Conservation (phyloP, 2,888 invertebrate species). For the Gari tellinella region DNA sequence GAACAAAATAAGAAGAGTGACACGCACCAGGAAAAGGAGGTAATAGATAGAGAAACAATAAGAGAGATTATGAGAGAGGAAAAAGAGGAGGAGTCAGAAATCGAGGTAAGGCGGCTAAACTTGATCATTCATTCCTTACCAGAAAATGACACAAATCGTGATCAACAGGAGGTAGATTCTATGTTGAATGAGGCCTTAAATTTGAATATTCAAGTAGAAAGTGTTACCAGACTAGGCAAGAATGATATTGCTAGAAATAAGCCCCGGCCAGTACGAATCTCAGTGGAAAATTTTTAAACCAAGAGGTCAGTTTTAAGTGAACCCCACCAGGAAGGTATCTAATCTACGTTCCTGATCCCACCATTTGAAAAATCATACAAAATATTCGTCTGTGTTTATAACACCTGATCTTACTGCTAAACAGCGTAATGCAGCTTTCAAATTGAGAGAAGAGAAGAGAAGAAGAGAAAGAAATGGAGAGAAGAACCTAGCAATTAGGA, state of each 20-base stretch:
- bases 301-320: background rate
- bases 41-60: background rate
- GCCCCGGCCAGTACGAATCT: background rate
- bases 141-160: slow-evolving; percentile 1
- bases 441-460: slow-evolving; percentile 2
- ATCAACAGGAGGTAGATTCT: background rate
- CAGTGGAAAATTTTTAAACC: background rate
- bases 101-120: slow-evolving; percentile 3
- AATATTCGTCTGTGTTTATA: background rate
- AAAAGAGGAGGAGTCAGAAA: slow-evolving; percentile 6
- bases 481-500: slow-evolving; percentile 3
- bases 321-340: too few species aligned
- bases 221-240: background rate
- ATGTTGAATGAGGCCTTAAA: slow-evolving; percentile 8
- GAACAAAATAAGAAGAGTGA: too few species aligned
- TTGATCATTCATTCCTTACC: background rate
- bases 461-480: slow-evolving; percentile 5
- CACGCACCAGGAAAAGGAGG: background rate
- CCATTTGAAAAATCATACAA: slow-evolving; percentile 1
- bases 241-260: background rate
- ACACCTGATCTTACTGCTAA: slow-evolving; percentile 2
- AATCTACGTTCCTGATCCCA: too few species aligned
- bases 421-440: slow-evolving; percentile 4
- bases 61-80: too few species aligned
- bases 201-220: slow-evolving; percentile 7